A percentile compares a stretch with the other conserved stretches of the same genome.
phyloP scores from a whole-genome alignment of 2,113 vertebrate species.

The Dolichallabes microphthalmus region DNA sequence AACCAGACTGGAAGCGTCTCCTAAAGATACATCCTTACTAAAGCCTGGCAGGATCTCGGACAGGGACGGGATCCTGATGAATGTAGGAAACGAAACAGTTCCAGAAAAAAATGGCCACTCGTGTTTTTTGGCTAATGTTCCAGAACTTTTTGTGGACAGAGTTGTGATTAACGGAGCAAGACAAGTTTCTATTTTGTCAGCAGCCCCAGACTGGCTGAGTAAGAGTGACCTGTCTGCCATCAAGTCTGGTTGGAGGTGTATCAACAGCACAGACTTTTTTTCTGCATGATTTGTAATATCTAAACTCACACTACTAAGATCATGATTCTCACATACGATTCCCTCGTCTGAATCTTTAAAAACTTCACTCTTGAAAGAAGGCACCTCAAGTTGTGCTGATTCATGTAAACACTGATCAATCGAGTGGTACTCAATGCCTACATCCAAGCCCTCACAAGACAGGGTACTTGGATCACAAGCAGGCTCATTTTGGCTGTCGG shows the following conservation, averaged over 20 bases:
- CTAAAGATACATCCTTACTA: not conserved
- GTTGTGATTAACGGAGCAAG: not conserved
- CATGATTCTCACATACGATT: not conserved
- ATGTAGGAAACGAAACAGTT: slow-evolving; percentile 16
- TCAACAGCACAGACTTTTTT: not conserved
- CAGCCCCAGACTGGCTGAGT: not conserved
- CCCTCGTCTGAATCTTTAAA: not conserved
- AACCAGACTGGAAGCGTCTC: not conserved
- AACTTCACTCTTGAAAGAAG: slow-evolving; percentile 33
- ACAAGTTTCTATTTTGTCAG: slow-evolving; percentile 7
- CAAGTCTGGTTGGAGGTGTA: slow-evolving; percentile 4
- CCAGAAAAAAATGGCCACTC: slow-evolving; percentile 9
- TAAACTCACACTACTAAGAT: not conserved
- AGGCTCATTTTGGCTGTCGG: not conserved
- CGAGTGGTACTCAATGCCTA: not conserved
- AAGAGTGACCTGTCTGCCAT: not conserved
- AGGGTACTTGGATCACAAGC: not conserved
- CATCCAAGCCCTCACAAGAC: not conserved
- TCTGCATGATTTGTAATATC: slow-evolving; percentile 20
- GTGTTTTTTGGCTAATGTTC: not conserved
- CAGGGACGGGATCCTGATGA: slow-evolving; percentile 7
- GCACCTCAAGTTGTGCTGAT: slow-evolving; percentile 20
- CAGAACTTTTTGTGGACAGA: not conserved
- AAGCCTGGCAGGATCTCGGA: slow-evolving; percentile 2
- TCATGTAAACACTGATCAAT: slow-evolving; percentile 21